A percentile compares a stretch with the other conserved stretches of the same genome.
Evolutionary conservation across 2,888 invertebrate genomes (phyloP).

Genomic region (Platycnemis pennipes): DNA sequence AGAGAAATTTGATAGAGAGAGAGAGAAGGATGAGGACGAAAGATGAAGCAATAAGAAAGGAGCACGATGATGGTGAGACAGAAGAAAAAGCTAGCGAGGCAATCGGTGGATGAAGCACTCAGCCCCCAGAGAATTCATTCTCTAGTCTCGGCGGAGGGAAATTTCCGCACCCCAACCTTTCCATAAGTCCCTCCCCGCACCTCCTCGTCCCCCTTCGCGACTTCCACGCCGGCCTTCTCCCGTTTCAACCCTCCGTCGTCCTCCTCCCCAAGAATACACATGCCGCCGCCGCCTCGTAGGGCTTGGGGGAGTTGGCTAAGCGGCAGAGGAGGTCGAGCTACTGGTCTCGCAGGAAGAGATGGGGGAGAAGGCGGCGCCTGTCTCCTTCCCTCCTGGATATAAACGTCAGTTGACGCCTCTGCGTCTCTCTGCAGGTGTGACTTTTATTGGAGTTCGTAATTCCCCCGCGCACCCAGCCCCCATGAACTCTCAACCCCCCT

Average conservation of each 20-base stretch:
- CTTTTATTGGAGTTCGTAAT: conserved; percentile 71
- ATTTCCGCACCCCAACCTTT: background rate
- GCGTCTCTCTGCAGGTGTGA: conserved; percentile 69
- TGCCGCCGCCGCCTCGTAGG: background rate
- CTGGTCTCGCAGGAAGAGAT: background rate
- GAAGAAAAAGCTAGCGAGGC: background rate
- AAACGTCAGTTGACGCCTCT: conserved; percentile 61
- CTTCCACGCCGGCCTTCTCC: background rate
- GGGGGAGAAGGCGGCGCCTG: background rate
- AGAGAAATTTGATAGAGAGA: background rate
- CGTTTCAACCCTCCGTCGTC: background rate
- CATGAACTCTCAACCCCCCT: background rate
- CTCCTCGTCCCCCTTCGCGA: background rate
- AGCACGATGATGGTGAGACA: background rate
- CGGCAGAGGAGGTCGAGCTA: background rate
- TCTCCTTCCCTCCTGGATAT: conserved; percentile 4
- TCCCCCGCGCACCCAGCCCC: conserved; percentile 69
- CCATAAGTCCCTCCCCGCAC: background rate
- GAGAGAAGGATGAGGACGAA: background rate
- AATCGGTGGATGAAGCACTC: background rate
- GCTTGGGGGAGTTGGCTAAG: background rate
- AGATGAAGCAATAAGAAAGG: background rate
- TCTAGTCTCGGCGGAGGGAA: background rate
- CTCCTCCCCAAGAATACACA: background rate
- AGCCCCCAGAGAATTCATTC: background rate